Evolutionary conservation across 2,113 vertebrate genomes (phyloP).

Genomic region (Tylochromis polylepis): DNA sequence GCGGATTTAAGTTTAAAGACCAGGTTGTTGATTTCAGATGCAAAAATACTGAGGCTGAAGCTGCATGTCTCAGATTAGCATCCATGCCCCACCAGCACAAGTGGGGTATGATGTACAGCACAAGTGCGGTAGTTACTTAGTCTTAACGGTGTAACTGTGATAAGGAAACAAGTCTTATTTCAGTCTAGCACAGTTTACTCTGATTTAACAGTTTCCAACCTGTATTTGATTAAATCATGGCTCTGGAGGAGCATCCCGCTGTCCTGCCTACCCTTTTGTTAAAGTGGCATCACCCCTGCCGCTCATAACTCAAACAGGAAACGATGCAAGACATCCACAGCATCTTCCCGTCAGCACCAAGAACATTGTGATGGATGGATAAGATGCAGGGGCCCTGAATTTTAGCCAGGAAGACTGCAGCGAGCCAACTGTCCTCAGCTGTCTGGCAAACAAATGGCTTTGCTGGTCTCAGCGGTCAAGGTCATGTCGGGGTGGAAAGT

Average conservation of each 20-base stretch:
- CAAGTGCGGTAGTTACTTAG: neutral
- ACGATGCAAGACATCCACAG: conserved; percentile 24
- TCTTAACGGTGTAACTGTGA: neutral
- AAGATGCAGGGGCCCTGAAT: neutral
- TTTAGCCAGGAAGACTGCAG: neutral
- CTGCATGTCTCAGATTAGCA: neutral
- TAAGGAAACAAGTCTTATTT: neutral
- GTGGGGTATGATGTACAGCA: rapidly evolving
- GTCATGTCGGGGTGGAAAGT: neutral
- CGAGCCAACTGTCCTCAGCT: conserved; percentile 2
- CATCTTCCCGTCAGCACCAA: conserved; percentile 32
- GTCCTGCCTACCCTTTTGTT: neutral
- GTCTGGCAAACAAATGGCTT: conserved; percentile 35
- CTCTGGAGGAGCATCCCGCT: neutral
- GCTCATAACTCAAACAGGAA: conserved; percentile 48
- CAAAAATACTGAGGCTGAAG: neutral
- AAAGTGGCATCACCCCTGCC: neutral
- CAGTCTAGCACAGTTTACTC: neutral
- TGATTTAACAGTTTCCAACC: neutral
- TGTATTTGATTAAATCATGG: neutral
- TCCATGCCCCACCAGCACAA: neutral
- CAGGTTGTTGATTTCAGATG: neutral
- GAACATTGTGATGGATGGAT: conserved; percentile 49
- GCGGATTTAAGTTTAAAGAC: neutral
- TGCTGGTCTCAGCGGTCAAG: conserved; percentile 24